Evolutionary conservation across 2,888 invertebrate species (phyloP).

Genomic region (Thymelicus sylvestris): DNA sequence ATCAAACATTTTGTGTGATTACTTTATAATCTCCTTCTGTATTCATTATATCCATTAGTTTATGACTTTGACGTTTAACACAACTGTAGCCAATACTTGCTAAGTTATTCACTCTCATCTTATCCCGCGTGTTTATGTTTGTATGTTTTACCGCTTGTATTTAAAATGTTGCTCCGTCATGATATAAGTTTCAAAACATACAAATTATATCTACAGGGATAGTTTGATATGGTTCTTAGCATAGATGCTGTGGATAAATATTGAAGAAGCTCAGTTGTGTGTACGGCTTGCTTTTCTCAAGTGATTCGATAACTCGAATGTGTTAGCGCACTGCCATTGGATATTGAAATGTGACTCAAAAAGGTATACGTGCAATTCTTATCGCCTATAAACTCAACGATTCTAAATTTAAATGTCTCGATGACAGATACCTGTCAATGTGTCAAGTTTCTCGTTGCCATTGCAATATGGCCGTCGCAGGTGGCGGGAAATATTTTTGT

Average conservation of each 20-base stretch:
- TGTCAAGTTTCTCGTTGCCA: too few species aligned
- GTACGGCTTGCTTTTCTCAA: background rate
- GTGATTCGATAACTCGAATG: background rate
- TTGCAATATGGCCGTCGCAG: too few species aligned
- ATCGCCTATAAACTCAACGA: too few species aligned
- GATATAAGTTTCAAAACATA: background rate
- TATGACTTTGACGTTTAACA: too few species aligned
- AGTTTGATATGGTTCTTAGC: background rate
- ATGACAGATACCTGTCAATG: too few species aligned
- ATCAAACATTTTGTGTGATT: background rate
- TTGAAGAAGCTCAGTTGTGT: background rate
- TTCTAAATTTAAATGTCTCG: too few species aligned
- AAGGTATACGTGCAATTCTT: background rate
- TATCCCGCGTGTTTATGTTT: too few species aligned
- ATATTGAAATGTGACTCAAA: conserved; percentile 2
- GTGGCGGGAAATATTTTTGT: background rate
- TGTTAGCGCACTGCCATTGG: conserved; percentile 12
- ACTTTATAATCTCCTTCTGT: background rate
- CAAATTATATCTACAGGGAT: background rate
- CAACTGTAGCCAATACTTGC: too few species aligned
- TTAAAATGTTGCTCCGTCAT: background rate
- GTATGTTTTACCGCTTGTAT: background rate
- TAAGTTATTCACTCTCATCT: too few species aligned
- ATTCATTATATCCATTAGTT: background rate
- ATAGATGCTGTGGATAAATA: background rate